Base-by-base conservation (phyloP, 2,113 vertebrate genomes). In the Felis chaus region DNA sequence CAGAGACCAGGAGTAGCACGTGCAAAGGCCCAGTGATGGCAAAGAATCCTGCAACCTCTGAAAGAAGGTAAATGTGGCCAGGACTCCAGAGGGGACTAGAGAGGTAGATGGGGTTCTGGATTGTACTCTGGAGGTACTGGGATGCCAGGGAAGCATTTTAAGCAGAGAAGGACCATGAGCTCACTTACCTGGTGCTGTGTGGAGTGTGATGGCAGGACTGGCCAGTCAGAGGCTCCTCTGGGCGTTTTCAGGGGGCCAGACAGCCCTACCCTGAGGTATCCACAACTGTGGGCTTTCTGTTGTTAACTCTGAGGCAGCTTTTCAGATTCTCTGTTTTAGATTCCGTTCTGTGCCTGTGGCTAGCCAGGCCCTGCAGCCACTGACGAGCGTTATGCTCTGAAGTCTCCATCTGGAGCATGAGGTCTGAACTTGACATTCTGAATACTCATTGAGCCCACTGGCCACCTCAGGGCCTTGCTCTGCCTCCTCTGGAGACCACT, bases 151-250 rank as follows among this genome's bases (percentile, higher is more conserved):
- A 50, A 45, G 23, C 39, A 39, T 89, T 80, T 66, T 61, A 79
- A 73, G 21, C 7, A 63, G 25, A 61, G 29, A 50, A 71, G 50
- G 31, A 81, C 36, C 1, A 4, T 13, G 21, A 74, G 33, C 41
- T 57, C n/a, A 55, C n/a, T 82, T 29, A 41, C 21, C n/a, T 19
- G 12, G 36, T 94, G 45, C 66, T 21, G 0, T 84, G 39, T 76
- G 76, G 12, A 48, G 55, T 0, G 0, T 65, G 29, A 53, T 10
- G 9, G 27, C 12, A 57, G 15, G 11, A 27, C 69, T 1, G 29
- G 11, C 19, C 2, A 1, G 48, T 66, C n/a, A 65, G 61, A 53
- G 48, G 15, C 33, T 61, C 4, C 71, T 57, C 13, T 14, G 36
- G 57, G 66, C 27, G 14, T 36, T 83, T 36, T 33, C 13, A 78